Conservation (phyloP, 2,888 invertebrate species). For the Hymenopus coronatus region DNA sequence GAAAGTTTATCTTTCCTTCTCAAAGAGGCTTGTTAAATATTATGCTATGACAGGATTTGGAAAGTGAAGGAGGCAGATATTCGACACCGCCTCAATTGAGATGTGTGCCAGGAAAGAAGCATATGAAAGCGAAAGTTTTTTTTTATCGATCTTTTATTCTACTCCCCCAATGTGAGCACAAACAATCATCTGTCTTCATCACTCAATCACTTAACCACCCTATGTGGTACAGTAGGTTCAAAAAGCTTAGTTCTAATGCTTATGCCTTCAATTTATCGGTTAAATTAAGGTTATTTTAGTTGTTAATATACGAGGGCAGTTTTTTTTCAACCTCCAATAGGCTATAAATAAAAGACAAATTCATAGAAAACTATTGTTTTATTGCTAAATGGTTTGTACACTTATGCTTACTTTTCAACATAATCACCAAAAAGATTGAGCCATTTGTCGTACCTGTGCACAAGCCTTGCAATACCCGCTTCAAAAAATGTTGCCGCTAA, state of each 20-base stretch:
- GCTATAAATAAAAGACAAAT: too few species aligned
- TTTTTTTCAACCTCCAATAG: too few species aligned
- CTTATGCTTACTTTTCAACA: too few species aligned
- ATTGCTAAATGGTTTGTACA: too few species aligned
- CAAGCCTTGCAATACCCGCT: too few species aligned
- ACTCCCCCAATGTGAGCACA: neutral
- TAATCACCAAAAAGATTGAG: too few species aligned
- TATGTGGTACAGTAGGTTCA: neutral
- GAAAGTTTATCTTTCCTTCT: neutral
- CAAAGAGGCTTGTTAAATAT: constrained; percentile 9
- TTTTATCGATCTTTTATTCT: neutral
- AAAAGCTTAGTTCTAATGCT: neutral
- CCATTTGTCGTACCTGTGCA: too few species aligned
- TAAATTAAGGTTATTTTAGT: too few species aligned
- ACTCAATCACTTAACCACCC: neutral
- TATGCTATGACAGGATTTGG: neutral
- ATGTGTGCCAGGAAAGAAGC: neutral
- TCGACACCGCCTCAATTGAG: neutral
- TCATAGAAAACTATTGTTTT: too few species aligned
- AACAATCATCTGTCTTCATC: neutral
- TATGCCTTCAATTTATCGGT: too few species aligned
- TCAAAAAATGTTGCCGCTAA: too few species aligned
- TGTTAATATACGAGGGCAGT: too few species aligned
- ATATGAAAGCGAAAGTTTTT: constrained; percentile 11
- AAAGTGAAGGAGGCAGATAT: neutral